Base-by-base conservation (phyloP, 2,797 vertebrate species). In the Lateolabrax maculatus region DNA sequence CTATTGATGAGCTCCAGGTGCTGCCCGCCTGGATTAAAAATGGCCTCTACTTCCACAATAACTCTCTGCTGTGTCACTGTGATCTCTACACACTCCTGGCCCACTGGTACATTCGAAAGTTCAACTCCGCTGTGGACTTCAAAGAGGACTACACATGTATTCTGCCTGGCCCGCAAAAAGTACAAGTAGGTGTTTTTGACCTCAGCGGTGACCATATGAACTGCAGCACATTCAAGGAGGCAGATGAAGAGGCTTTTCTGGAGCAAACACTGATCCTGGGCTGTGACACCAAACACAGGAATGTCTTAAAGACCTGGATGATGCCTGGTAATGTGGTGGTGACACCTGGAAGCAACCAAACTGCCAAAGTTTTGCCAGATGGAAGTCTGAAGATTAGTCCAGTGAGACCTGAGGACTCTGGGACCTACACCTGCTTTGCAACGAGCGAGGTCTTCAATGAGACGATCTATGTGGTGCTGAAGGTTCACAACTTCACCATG, bases 1-100 rank as follows among this genome's bases (percentile, higher is more conserved):
- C 96, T 0, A 73, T 96, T 3, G 86, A 93, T 0, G 97, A 98
- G 74, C 94, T 99, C 65, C 94, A 95, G 83, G 87, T 71, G 1
- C 92, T 99, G 84, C 98, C 98, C 0, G 97, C 97, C 5, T 98
- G 96, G 96, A 90, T 99, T 72, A 97, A 96, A 75, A 98, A 99
- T 1, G 97, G 97, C 52, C 96, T 99, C 68, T 99, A 99, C 90
- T 94, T 99, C 34, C 98, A 99, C 86, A 96, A 93, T 89, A 99
- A 99, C 94, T 96, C 97, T 0, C 80, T 99, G 73, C 75, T 73
- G 53, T 99, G 98, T 75, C 91, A 95, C 91, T 99, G 98, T 74
- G 92, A 93, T 29, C 96, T 99, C 25, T 99, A 98, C 90, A 96
- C 96, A 63, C 96, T 99, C 78, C 95, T 98, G 0, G 93, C 96